These are phyloP conservation scores for Centropristis striata DNA, from an alignment of 2,113 vertebrate species.

Conservation along the genomic window DNA sequence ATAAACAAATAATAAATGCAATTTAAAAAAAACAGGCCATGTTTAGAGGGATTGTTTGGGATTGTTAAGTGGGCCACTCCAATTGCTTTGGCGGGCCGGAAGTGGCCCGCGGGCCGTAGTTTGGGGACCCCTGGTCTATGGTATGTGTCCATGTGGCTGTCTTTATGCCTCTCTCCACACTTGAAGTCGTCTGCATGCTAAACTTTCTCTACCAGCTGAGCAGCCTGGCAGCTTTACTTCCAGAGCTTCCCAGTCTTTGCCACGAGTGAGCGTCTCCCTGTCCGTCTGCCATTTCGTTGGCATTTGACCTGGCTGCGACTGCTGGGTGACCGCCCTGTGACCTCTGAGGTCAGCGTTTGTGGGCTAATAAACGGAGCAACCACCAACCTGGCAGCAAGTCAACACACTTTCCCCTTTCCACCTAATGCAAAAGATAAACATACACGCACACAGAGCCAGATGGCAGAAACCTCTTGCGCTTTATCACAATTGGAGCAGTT, in stretches of 20 bases:
- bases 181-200: slow-evolving; percentile 7
- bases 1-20: no score
- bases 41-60: no score
- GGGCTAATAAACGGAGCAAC: slow-evolving; percentile 38
- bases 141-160: background rate
- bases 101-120: no score
- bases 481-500: slow-evolving; percentile 44
- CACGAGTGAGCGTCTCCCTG: slow-evolving; percentile 8
- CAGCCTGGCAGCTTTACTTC: slow-evolving; percentile 22
- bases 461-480: slow-evolving; percentile 19
- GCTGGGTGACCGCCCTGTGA: slow-evolving; percentile 6
- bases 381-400: slow-evolving; percentile 38
- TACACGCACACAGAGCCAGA: background rate
- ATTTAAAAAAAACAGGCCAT: no score
- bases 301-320: slow-evolving; percentile 44
- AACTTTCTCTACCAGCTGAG: slow-evolving; percentile 17
- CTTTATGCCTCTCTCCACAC: background rate
- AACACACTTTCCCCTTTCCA: slow-evolving; percentile 35
- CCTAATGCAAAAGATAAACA: slow-evolving; percentile 9
- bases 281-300: slow-evolving; percentile 42
- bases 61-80: no score
- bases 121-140: no score
- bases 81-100: no score
- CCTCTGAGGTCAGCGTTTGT: slow-evolving; percentile 56
- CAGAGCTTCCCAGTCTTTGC: slow-evolving; percentile 15